Conservation (phyloP, 2,888 invertebrate genomes). For the Monoplex corrugatus region DNA sequence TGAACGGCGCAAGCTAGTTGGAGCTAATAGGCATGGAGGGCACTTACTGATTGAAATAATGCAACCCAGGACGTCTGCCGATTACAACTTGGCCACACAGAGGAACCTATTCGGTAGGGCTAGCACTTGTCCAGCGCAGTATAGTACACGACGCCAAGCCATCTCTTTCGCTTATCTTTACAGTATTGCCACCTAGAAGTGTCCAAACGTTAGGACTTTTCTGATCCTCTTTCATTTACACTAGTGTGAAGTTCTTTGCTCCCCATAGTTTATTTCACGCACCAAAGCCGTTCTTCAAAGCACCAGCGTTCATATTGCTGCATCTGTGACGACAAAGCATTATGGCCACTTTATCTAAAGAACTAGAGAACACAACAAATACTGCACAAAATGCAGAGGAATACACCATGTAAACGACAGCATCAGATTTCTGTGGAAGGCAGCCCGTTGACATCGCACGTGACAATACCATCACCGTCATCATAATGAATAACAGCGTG, state of each 20-base stretch:
- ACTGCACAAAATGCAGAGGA: not conserved
- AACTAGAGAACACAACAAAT: not conserved
- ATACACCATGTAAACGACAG: not conserved
- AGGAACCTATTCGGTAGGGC: too few relatives aligned
- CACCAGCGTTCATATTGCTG: not conserved
- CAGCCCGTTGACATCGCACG: conserved; percentile 59
- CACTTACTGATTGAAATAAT: too few relatives aligned
- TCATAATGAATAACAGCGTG: conserved; percentile 34
- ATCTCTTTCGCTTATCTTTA: not conserved
- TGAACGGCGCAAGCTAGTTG: too few relatives aligned
- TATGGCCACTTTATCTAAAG: not conserved
- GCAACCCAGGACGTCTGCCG: too few relatives aligned
- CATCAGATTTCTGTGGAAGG: conserved; percentile 61
- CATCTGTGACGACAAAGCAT: not conserved
- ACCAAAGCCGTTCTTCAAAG: not conserved
- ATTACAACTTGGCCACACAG: too few relatives aligned
- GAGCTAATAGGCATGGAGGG: too few relatives aligned
- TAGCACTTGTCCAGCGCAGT: too few relatives aligned
- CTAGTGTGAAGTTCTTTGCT: too few relatives aligned
- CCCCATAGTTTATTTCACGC: too few relatives aligned
- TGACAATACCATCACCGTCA: conserved; percentile 51
- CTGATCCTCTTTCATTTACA: not conserved
- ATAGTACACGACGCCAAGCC: too few relatives aligned
- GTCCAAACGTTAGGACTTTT: not conserved
- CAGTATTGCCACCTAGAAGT: not conserved